Evolutionary conservation across 2,888 invertebrate genomes (phyloP).

Genomic region (Parnassius smintheus): DNA sequence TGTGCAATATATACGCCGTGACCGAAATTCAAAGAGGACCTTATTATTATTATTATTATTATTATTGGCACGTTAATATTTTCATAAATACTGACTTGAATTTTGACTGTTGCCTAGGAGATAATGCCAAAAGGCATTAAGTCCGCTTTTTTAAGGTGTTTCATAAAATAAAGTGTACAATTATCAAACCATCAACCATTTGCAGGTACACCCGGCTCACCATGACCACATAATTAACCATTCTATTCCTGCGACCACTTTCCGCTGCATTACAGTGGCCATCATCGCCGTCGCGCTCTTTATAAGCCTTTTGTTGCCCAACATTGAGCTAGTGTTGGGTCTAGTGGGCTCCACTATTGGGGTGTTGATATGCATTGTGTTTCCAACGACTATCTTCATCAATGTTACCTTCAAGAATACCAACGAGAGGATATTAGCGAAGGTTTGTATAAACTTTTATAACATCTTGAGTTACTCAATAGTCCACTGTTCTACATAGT

Average conservation of each 20-base stretch:
- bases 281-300: conserved; percentile 89
- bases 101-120: too few species aligned
- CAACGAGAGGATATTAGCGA: conserved; percentile 90
- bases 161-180: too few species aligned
- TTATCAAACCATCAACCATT: not conserved
- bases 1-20: too few species aligned
- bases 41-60: too few species aligned
- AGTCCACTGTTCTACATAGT: too few species aligned
- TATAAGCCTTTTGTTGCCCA: conserved; percentile 93
- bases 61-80: too few species aligned
- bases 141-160: too few species aligned
- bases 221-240: conserved; percentile 83
- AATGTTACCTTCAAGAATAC: conserved; percentile 91
- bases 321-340: conserved; percentile 96
- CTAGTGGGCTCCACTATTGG: conserved; percentile 97
- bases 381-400: conserved; percentile 95
- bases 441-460: conserved; percentile 64
- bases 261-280: conserved; percentile 89
- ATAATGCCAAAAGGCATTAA: too few species aligned
- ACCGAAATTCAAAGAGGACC: too few species aligned
- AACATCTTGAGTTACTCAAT: too few species aligned
- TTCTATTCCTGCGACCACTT: conserved; percentile 92
- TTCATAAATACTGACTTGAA: too few species aligned
- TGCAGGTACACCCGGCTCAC: conserved; percentile 83
- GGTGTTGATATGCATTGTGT: conserved; percentile 94